Base-by-base conservation (phyloP, 2,113 vertebrate genomes). In the Callipepla squamata region DNA sequence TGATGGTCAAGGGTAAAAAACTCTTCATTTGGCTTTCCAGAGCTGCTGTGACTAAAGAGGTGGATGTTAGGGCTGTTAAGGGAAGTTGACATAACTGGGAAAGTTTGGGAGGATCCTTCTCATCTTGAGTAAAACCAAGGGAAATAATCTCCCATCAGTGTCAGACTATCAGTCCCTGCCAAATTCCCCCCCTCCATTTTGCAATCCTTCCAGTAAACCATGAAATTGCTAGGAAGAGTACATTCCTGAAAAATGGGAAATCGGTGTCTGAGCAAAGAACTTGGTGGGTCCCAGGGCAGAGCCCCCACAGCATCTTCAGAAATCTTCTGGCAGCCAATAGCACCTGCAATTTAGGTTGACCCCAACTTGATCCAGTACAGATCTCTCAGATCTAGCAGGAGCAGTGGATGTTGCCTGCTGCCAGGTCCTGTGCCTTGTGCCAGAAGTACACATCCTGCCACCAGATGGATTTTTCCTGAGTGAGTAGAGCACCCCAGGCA, bases 401-500 rank as follows among this genome's bases (percentile, higher is more conserved):
- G 55, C 13, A 1, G 22, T 20, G 55, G 83, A 6, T 8, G 67
- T 21, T 3, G 6, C 20, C 23, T 3, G 34, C 55, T 38, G 32
- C 30, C 20, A 0, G 23, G 32, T 87, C 9, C 42, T 36, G 7
- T 48, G 76, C 25, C 32, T 6, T 20, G 42, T 36, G 42, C 19
- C 16, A 69, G 63, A 26, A 63, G 10, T 0, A 17, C 15, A 4
- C 58, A 34, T 28, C 57, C 1, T 1, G 9, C 7, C 58, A n/a
- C 65, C 36, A 19, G 30, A 3, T 0, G 0, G 19, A 19, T 10
- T 80, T 73, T 67, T 36, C 26, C 44, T 0, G 1, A 2, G 8
- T 12, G 58, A 75, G 6, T 5, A 1, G 77, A 62, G 66, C 32
- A n/a, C 7, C 50, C 18, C 0, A 2, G 9, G 58, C 48, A 19